These are phyloP conservation scores for Heliconius ethilla DNA, from an alignment of 2,888 invertebrate genomes.

Conservation along the genomic window DNA sequence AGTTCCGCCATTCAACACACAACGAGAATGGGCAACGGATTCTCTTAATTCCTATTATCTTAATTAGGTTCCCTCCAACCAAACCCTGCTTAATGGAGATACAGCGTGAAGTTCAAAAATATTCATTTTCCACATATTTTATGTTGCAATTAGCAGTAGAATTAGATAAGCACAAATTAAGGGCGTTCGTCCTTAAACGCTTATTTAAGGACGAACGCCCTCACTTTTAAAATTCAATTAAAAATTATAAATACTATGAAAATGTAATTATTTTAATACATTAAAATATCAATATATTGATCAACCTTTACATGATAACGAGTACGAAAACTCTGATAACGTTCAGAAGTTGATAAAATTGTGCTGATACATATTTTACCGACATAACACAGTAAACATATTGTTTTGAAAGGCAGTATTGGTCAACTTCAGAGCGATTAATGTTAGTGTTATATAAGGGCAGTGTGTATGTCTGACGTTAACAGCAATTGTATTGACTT, in stretches of 20 bases:
- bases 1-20: too few species aligned
- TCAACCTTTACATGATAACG: constrained; percentile 68
- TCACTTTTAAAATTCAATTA: neutral
- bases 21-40: too few species aligned
- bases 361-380: constrained; percentile 35
- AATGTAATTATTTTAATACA: constrained; percentile 14
- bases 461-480: constrained; percentile 65
- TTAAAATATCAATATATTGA: constrained; percentile 56
- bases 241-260: constrained; percentile 15
- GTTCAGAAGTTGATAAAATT: constrained; percentile 66
- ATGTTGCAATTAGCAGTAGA: neutral
- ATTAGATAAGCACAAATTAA: neutral
- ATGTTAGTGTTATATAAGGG: constrained; percentile 36
- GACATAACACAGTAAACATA: constrained; percentile 49
- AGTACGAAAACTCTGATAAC: constrained; percentile 67
- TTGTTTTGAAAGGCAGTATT: constrained; percentile 49
- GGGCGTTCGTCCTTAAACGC: neutral
- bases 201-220: neutral
- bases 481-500: constrained; percentile 55
- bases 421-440: constrained; percentile 32
- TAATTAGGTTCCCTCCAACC: too few species aligned
- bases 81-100: neutral
- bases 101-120: neutral
- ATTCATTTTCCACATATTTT: neutral
- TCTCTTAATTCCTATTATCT: too few species aligned